phyloP scores from a whole-genome alignment of 1,140 invertebrate genomes.

The Heliconius himera region DNA sequence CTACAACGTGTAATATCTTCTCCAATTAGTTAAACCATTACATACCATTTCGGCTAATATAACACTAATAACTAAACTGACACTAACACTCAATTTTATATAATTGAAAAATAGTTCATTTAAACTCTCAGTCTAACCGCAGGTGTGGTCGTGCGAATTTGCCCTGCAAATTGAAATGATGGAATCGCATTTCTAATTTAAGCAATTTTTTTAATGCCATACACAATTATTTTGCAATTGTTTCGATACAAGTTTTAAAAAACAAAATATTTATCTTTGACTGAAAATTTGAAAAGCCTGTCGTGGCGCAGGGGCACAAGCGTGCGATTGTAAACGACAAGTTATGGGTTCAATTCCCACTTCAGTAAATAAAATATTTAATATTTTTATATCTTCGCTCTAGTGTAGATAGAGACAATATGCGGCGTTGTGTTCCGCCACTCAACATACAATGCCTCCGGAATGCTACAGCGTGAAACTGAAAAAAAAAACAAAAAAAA shows the following conservation, averaged over 20 bases:
- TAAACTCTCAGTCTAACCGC: constrained; percentile 42
- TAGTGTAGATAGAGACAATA: too few relatives aligned
- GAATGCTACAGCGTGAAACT: too few relatives aligned
- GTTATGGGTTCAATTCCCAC: too few relatives aligned
- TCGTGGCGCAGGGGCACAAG: too few relatives aligned
- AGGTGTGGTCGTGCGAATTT: constrained; percentile 39
- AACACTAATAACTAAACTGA: constrained; percentile 14
- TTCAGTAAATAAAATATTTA: too few relatives aligned
- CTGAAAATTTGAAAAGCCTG: background rate
- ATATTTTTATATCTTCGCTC: too few relatives aligned
- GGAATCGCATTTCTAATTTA: constrained; percentile 27
- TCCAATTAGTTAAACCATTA: constrained; percentile 33
- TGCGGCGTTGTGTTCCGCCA: too few relatives aligned
- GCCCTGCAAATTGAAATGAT: constrained; percentile 43
- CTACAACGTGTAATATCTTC: constrained; percentile 3
- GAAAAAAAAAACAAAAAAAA: too few relatives aligned
- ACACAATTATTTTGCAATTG: constrained; percentile 15
- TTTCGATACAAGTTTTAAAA: constrained; percentile 8
- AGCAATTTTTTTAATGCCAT: constrained; percentile 17
- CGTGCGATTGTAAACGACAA: too few relatives aligned
- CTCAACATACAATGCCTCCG: too few relatives aligned
- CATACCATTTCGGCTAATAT: constrained; percentile 10
- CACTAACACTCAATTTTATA: constrained; percentile 40
- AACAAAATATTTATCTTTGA: background rate
- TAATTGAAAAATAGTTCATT: constrained; percentile 46